These are phyloP conservation scores for Rousettus madagascariensis DNA, from an alignment of 2,797 vertebrate species.

Conservation along the genomic window DNA sequence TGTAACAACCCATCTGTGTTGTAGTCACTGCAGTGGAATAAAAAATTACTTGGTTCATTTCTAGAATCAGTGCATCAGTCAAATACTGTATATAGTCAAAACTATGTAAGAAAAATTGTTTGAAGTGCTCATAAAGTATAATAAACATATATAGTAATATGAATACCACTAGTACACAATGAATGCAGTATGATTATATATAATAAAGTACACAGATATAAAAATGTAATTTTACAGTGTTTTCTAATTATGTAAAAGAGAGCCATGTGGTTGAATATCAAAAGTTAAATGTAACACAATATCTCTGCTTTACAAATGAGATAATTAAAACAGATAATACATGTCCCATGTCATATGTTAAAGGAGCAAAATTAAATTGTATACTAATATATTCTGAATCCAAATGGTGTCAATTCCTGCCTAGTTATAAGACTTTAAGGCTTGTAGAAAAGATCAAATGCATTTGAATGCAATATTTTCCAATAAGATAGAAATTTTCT, in stretches of 20 bases:
- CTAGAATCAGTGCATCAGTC: not conserved
- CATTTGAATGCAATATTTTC: not conserved
- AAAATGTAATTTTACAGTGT: conserved; percentile 39
- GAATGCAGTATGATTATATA: not conserved
- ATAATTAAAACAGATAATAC: conserved; percentile 47
- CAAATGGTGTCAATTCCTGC: not conserved
- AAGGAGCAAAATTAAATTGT: conserved; percentile 55
- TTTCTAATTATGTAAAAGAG: conserved; percentile 52
- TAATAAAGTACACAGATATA: conserved; percentile 15
- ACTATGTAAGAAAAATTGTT: not conserved
- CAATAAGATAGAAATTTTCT: not conserved
- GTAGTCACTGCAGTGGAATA: not conserved
- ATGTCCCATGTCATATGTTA: not conserved
- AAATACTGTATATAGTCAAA: not conserved
- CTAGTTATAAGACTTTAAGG: not conserved
- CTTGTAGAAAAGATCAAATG: conserved; percentile 22
- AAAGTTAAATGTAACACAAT: conserved; percentile 43
- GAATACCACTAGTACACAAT: not conserved
- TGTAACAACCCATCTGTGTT: conserved; percentile 10
- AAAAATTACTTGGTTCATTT: conserved; percentile 44
- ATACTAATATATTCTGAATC: conserved; percentile 17
- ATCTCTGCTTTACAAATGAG: conserved; percentile 42
- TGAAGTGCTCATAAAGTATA: conserved; percentile 11
- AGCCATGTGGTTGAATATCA: conserved; percentile 33
- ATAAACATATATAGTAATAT: conserved; percentile 2